Conservation (phyloP, 2,797 vertebrate species). For the Anabacerthia variegaticeps region DNA sequence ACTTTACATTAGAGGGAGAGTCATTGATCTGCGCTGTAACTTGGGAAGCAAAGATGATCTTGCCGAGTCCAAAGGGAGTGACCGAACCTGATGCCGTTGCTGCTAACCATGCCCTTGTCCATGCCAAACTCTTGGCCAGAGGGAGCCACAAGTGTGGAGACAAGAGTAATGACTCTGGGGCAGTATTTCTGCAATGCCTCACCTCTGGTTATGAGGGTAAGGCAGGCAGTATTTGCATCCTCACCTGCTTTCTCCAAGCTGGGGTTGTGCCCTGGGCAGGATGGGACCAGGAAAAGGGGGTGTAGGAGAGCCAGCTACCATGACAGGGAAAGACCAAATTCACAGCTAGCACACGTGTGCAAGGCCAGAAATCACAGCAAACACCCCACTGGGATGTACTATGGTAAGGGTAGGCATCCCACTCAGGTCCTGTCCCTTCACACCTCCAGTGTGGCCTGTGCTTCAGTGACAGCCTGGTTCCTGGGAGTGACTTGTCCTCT, state of each 20-base stretch:
- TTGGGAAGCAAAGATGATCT: not conserved
- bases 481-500: not conserved
- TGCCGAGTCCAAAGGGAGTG: not conserved
- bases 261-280: not conserved
- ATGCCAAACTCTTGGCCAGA: not conserved
- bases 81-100: not conserved
- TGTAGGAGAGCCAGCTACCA: not conserved
- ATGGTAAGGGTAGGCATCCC: not conserved
- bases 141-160: not conserved
- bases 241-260: not conserved
- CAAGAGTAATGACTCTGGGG: not conserved
- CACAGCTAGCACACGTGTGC: not conserved
- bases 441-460: not conserved
- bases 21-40: not conserved
- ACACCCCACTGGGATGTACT: not conserved
- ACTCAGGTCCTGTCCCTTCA: not conserved
- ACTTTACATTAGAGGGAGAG: not conserved
- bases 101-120: not conserved
- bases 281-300: accelerated
- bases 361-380: not conserved
- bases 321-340: not conserved
- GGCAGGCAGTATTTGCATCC: not conserved
- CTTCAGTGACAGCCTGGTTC: not conserved
- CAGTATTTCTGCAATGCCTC: not conserved
- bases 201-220: not conserved